Evolutionary conservation across 1,140 invertebrate genomes (phyloP).

Genomic region (Arctopsyche grandis): DNA sequence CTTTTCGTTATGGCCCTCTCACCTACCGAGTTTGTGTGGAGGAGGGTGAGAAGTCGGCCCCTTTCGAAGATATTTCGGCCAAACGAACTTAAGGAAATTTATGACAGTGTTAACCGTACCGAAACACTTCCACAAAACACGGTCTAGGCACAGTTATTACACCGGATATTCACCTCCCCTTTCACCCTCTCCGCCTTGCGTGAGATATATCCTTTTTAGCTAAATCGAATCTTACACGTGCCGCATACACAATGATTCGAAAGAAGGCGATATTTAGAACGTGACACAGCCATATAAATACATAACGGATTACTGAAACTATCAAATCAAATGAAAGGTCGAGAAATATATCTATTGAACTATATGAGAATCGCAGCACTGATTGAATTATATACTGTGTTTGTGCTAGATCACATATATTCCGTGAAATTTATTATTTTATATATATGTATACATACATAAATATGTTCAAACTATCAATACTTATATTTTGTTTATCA

Average conservation of each 20-base stretch:
- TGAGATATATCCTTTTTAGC: constrained; percentile 22
- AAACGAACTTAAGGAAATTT: constrained; percentile 51
- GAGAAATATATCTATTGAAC: too few species aligned
- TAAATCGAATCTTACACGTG: constrained; percentile 10
- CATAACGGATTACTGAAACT: too few species aligned
- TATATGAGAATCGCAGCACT: too few species aligned
- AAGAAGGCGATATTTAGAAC: too few species aligned
- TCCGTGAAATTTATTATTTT: too few species aligned
- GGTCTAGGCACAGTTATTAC: constrained; percentile 39
- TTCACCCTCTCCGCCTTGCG: background rate
- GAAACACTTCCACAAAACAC: constrained; percentile 50
- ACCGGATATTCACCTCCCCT: background rate
- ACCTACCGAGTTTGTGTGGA: constrained; percentile 31
- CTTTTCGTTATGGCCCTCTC: constrained; percentile 22
- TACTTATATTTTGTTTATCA: too few species aligned
- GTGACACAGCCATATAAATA: too few species aligned
- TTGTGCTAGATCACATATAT: too few species aligned
- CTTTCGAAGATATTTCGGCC: constrained; percentile 42
- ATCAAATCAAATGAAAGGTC: too few species aligned
- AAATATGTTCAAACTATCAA: too few species aligned
- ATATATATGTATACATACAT: too few species aligned
- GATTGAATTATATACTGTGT: too few species aligned
- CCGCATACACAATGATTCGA: background rate
- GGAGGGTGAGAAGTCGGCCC: background rate
- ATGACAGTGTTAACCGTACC: constrained; percentile 48